Conservation (phyloP, 2,888 invertebrate species). For the Herminia tarsipennalis region DNA sequence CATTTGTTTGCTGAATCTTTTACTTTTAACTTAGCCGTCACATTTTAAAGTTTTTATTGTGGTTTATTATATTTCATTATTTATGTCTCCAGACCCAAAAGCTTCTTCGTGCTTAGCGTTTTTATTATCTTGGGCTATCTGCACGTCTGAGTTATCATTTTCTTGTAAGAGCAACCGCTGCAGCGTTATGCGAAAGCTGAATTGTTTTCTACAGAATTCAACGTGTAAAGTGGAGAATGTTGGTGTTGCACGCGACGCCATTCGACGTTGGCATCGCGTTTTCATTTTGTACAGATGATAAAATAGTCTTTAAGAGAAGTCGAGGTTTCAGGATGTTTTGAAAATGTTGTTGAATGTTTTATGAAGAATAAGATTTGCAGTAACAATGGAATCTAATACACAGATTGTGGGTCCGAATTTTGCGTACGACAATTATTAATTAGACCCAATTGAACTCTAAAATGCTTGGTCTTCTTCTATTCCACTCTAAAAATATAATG, state of each 20-base stretch:
- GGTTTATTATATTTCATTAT: background rate
- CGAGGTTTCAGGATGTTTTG: constrained; percentile 25
- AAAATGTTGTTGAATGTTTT: constrained; percentile 1
- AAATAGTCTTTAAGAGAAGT: constrained; percentile 34
- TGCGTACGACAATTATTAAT: no score
- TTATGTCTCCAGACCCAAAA: background rate
- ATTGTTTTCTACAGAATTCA: constrained; percentile 41
- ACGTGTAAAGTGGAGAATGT: constrained; percentile 41
- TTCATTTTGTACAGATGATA: constrained; percentile 37
- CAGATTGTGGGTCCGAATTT: no score
- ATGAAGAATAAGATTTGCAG: no score
- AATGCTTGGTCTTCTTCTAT: no score
- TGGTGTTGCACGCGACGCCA: constrained; percentile 31
- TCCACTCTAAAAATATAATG: no score
- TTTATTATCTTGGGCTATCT: background rate
- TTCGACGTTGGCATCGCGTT: constrained; percentile 25
- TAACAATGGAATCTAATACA: no score
- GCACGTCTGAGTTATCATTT: constrained; percentile 29
- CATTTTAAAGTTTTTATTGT: constrained; percentile 1
- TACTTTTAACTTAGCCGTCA: background rate
- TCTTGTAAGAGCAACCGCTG: constrained; percentile 32
- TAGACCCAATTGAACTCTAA: no score
- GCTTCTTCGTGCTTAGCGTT: background rate
- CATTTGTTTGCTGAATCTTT: background rate
- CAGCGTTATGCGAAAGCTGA: constrained; percentile 26